Base-by-base conservation (phyloP, 2,888 invertebrate genomes). In the Pedicia rivosa region DNA sequence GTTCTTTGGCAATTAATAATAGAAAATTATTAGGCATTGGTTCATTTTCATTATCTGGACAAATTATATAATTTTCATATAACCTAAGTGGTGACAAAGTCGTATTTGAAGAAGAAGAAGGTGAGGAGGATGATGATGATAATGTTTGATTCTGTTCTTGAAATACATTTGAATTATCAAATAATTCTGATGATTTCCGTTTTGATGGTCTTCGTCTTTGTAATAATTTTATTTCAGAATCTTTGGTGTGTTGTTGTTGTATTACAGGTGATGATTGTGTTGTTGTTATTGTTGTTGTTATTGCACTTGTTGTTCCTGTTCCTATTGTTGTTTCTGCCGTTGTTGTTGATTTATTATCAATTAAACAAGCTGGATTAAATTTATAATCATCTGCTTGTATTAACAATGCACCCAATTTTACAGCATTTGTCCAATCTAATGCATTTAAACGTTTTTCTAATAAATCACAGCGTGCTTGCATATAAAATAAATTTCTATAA, bases 381-480 rank as follows among this genome's bases (percentile, higher is more conserved):
- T 54, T 54, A 37, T 57, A 47, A 0, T 56, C 55, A 42, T 61
- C 62, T 2, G 55, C 66, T 52, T 77, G 82, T 5, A 82, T 80
- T 44, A 87, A 72, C 44, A 83, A 66, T 10, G 86, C 86, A 29
- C 79, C 71, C 44, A 87, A 65, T 48, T 73, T 70, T 30, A 77
- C 71, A 5, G 78, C 74, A 19, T 74, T 70, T 47, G 70, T 68
- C 64, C 75, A 72, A 50, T 79, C 77, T 13, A 72, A 67, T 7
- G 78, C 75, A 38, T 74, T 70, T 12, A 87, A 65, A 40, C 78
- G 70, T 13, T 78, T 79, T 52, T 82, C 80, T 33, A 74, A 63
- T 44, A 83, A 62, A 55, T 87, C 84, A 28, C 77, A 66, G 50
- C 77, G 75, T 3, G 86, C 80, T 58, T 88, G 82, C 45, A 84